Evolutionary conservation across 1,140 invertebrate species (phyloP).

Genomic region (Ceratoteleas bidentatus): DNA sequence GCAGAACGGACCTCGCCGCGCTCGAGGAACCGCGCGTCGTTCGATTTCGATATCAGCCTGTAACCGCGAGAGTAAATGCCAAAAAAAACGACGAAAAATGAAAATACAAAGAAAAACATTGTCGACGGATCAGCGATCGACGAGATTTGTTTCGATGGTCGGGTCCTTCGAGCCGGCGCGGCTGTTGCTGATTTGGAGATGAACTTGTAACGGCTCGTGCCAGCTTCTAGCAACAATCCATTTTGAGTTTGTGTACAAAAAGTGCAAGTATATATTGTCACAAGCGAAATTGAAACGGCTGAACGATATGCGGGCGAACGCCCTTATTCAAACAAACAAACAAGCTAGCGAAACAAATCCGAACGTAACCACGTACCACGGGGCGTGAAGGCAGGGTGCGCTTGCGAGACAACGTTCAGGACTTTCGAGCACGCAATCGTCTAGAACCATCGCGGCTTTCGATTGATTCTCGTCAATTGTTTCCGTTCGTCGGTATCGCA

Average conservation of each 20-base stretch:
- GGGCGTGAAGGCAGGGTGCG: slow-evolving; percentile 31
- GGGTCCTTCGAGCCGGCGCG: slow-evolving; percentile 24
- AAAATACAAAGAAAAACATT: neutral
- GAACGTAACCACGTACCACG: slow-evolving; percentile 45
- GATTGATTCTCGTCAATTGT: slow-evolving; percentile 34
- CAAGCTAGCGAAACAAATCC: too few species aligned
- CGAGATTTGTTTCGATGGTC: neutral
- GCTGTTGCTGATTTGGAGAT: slow-evolving; percentile 45
- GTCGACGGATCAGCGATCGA: neutral
- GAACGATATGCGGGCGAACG: slow-evolving; percentile 44
- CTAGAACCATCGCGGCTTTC: slow-evolving; percentile 46
- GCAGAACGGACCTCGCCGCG: slow-evolving; percentile 24
- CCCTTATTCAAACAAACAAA: too few species aligned
- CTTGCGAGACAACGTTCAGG: slow-evolving; percentile 49
- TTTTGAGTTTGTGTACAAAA: slow-evolving; percentile 57
- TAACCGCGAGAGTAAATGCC: neutral
- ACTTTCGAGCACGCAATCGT: slow-evolving; percentile 31
- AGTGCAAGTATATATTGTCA: slow-evolving; percentile 45
- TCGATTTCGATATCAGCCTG: neutral
- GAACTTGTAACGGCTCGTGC: slow-evolving; percentile 57
- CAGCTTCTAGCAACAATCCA: slow-evolving; percentile 54
- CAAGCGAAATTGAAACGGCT: slow-evolving; percentile 40
- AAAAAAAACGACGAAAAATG: neutral
- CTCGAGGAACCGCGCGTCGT: slow-evolving; percentile 23
- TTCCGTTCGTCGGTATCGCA: slow-evolving; percentile 29